phyloP scores from a whole-genome alignment of 2,888 invertebrate species.

The Drosophila diplacantha region DNA sequence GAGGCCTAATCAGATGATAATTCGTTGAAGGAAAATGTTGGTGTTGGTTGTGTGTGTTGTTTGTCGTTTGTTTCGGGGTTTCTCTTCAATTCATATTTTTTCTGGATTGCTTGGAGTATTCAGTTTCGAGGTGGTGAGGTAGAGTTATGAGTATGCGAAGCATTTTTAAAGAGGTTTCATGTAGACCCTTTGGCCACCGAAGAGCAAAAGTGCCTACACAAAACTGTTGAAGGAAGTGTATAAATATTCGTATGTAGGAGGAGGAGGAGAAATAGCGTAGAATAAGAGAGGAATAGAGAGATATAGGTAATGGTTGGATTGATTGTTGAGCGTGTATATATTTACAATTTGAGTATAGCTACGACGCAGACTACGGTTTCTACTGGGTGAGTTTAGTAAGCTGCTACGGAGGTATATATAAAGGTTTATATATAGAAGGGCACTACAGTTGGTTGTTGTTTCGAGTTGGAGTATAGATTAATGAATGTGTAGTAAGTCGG shows the following conservation, averaged over 20 bases:
- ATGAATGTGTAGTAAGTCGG: constrained; percentile 46
- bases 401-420: constrained; percentile 60
- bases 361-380: constrained; percentile 62
- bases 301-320: constrained; percentile 37
- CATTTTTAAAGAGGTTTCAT: constrained; percentile 59
- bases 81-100: constrained; percentile 20
- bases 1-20: constrained; percentile 31
- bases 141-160: constrained; percentile 74
- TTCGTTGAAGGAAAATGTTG: constrained; percentile 39
- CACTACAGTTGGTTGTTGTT: constrained; percentile 45
- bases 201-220: constrained; percentile 56
- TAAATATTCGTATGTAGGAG: constrained; percentile 41
- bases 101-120: constrained; percentile 21
- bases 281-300: constrained; percentile 34
- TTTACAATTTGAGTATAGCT: constrained; percentile 66
- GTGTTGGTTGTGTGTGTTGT: constrained; percentile 39
- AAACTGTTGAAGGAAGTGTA: constrained; percentile 49
- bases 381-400: constrained; percentile 72
- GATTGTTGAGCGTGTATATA: constrained; percentile 59
- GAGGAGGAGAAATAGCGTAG: constrained; percentile 34
- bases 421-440: constrained; percentile 27
- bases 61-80: constrained; percentile 24
- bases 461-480: constrained; percentile 27
- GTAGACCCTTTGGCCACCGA: constrained; percentile 65
- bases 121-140: constrained; percentile 48